Conservation (phyloP, 2,888 invertebrate species). For the Clepsis dumicolana region DNA sequence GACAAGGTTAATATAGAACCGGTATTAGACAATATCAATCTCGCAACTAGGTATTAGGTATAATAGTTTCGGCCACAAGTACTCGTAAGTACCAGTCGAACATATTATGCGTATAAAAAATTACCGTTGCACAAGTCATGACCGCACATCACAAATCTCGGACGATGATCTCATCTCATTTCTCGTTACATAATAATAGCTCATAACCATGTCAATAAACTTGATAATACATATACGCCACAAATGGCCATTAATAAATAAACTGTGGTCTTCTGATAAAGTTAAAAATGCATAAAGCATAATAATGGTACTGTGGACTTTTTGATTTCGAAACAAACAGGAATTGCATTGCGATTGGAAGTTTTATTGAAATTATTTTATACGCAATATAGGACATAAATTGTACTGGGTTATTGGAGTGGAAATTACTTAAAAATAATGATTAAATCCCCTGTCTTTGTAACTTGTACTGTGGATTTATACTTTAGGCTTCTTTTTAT, state of each 20-base stretch:
- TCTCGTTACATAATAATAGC: constrained; percentile 53
- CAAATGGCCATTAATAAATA: constrained; percentile 51
- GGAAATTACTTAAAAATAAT: not conserved
- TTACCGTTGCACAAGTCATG: constrained; percentile 48
- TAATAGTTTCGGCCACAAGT: constrained; percentile 13
- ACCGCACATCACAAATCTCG: constrained; percentile 55
- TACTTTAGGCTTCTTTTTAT: too few relatives aligned
- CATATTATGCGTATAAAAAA: constrained; percentile 34
- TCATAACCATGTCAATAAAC: constrained; percentile 58
- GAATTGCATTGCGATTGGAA: constrained; percentile 14
- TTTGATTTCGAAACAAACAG: constrained; percentile 30
- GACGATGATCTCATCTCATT: constrained; percentile 70
- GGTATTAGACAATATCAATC: constrained; percentile 14
- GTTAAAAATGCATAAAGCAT: constrained; percentile 30
- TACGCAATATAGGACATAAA: not conserved
- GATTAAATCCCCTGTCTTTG: not conserved
- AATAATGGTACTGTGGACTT: constrained; percentile 26
- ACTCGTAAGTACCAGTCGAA: constrained; percentile 10
- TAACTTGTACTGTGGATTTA: not conserved
- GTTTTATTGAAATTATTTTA: constrained; percentile 12
- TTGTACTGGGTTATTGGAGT: not conserved
- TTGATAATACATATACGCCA: constrained; percentile 54
- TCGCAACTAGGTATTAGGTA: too few relatives aligned
- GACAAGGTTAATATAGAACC: not conserved
- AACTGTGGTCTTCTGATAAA: constrained; percentile 33